A percentile compares a stretch with the other conserved stretches of the same genome.
phyloP scores from a whole-genome alignment of 1,140 invertebrate species.

The Polypedilum vanderplanki region DNA sequence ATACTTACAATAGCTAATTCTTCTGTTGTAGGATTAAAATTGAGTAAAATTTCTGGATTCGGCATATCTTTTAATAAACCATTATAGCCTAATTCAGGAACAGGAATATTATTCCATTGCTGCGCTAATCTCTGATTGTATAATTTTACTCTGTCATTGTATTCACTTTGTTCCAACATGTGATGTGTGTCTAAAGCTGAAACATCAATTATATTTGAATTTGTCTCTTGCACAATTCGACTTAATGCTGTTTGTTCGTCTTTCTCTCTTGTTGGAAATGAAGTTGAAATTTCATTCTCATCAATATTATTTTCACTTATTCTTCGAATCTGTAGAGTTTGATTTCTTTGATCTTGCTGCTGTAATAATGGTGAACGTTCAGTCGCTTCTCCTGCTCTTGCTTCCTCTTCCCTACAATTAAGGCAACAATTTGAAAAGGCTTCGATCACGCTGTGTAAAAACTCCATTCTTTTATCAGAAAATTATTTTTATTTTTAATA shows the following conservation, averaged over 20 bases:
- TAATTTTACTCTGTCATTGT: constrained; percentile 62
- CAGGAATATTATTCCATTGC: constrained; percentile 42
- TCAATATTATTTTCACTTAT: constrained; percentile 55
- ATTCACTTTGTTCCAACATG: constrained; percentile 68
- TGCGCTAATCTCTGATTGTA: constrained; percentile 58
- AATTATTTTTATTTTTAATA: background rate
- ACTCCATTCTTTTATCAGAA: background rate
- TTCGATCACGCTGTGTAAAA: background rate
- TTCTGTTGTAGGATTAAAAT: constrained; percentile 37
- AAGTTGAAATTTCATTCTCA: constrained; percentile 53
- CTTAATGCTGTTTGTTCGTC: constrained; percentile 84
- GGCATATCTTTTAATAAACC: constrained; percentile 40
- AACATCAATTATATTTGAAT: constrained; percentile 82
- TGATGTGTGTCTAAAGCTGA: constrained; percentile 70
- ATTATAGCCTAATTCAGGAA: constrained; percentile 34
- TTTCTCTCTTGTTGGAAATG: constrained; percentile 58
- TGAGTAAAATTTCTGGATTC: constrained; percentile 40
- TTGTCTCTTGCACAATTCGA: constrained; percentile 79
- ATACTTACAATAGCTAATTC: constrained; percentile 43
- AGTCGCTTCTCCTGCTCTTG: constrained; percentile 40
- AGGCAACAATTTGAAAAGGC: background rate
- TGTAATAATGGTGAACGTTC: constrained; percentile 56
- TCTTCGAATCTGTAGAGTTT: constrained; percentile 38
- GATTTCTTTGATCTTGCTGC: background rate
- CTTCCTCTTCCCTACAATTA: background rate